phyloP scores from a whole-genome alignment of 2,797 vertebrate genomes.

The Onychomys torridus region DNA sequence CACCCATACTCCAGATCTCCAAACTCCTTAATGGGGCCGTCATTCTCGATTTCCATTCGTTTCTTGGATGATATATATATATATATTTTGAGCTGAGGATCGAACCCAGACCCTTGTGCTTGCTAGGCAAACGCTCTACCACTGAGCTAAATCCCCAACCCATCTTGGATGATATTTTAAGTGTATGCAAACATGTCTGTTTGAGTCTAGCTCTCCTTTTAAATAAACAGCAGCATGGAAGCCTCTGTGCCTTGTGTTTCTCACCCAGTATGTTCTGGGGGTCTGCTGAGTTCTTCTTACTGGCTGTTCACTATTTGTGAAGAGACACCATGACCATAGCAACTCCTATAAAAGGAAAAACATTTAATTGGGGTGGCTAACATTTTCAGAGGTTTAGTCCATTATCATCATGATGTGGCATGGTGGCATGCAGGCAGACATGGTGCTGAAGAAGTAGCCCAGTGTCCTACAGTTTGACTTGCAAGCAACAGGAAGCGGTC shows the following conservation, averaged over 20 bases:
- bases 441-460: not conserved
- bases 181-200: not conserved
- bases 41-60: not conserved
- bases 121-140: no score
- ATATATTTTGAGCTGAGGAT: no score
- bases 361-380: not conserved
- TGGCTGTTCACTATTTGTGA: not conserved
- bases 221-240: not conserved
- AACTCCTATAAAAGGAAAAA: not conserved
- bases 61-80: slow-evolving; percentile 46
- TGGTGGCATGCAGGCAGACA: not conserved
- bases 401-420: not conserved
- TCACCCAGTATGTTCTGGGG: not conserved
- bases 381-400: not conserved
- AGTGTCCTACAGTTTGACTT: not conserved
- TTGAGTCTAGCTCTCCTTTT: not conserved
- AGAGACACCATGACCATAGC: not conserved
- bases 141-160: no score
- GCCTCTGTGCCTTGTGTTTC: not conserved
- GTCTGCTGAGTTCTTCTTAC: not conserved
- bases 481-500: not conserved
- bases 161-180: slow-evolving; percentile 60
- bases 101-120: no score
- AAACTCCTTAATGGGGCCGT: not conserved
- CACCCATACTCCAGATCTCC: not conserved